phyloP scores from a whole-genome alignment of 2,113 vertebrate species.

The Sardina pilchardus region DNA sequence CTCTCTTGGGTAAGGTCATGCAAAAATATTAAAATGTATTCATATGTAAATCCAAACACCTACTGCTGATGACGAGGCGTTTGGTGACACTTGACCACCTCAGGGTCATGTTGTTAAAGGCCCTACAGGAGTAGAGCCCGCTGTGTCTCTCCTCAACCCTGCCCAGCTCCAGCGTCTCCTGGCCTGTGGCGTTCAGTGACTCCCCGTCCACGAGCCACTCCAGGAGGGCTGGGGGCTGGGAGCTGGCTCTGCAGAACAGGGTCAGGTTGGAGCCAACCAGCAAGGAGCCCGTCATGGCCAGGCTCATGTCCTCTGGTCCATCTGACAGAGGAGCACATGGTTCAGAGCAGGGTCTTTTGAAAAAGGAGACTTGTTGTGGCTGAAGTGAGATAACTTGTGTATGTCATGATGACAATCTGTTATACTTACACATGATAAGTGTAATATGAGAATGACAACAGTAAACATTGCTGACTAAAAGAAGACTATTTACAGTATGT shows the following conservation, averaged over 20 bases:
- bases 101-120: constrained; percentile 60
- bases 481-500: no score
- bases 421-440: no score
- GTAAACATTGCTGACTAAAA: no score
- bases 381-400: no score
- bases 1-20: background rate
- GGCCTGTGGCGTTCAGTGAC: constrained; percentile 38
- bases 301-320: constrained; percentile 58
- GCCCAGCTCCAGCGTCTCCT: constrained; percentile 37
- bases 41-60: constrained; percentile 11
- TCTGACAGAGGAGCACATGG: constrained; percentile 43
- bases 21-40: background rate
- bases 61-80: constrained; percentile 51
- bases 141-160: constrained; percentile 44
- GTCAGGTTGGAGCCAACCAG: constrained; percentile 56
- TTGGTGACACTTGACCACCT: constrained; percentile 44
- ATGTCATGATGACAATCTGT: no score
- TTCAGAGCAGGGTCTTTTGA: background rate
- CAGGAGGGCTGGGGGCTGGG: constrained; percentile 53
- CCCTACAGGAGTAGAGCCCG: constrained; percentile 62
- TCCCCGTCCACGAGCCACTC: constrained; percentile 54
- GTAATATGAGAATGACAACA: no score
- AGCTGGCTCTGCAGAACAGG: constrained; percentile 54
- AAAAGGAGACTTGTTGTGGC: background rate
- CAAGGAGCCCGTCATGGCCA: constrained; percentile 50